phyloP scores from a whole-genome alignment of 2,888 invertebrate species.

The Idaea straminata region DNA sequence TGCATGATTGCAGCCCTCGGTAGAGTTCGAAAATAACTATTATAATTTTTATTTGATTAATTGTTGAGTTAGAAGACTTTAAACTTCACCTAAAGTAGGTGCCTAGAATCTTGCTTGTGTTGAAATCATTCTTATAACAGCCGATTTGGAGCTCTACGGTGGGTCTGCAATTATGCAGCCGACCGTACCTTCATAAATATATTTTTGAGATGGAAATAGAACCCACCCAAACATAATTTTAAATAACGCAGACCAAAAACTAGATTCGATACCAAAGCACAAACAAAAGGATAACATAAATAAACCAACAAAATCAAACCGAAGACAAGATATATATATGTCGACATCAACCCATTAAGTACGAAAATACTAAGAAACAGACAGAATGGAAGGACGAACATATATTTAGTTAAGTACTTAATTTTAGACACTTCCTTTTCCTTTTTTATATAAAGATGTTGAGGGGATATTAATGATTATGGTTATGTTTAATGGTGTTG shows the following conservation, averaged over 20 bases:
- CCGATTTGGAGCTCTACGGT: too few species aligned
- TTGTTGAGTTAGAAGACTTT: too few species aligned
- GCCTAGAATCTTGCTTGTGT: too few species aligned
- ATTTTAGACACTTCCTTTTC: not conserved
- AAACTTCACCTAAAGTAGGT: too few species aligned
- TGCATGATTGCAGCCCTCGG: too few species aligned
- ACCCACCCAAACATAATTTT: not conserved
- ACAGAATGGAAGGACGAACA: conserved; percentile 12
- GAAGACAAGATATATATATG: not conserved
- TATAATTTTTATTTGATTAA: too few species aligned
- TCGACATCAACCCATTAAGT: not conserved
- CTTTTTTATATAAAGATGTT: not conserved
- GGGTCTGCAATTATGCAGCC: too few species aligned
- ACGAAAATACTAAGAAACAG: conserved; percentile 20
- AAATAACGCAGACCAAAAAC: not conserved
- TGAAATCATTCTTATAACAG: too few species aligned
- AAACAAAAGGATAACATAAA: not conserved
- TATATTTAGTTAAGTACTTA: conserved; percentile 16
- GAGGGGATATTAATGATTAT: not conserved
- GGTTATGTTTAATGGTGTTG: too few species aligned
- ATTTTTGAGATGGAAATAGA: too few species aligned
- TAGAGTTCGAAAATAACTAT: too few species aligned
- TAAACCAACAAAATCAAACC: conserved; percentile 1
- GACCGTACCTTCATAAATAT: too few species aligned
- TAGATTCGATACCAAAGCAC: not conserved